phyloP scores from a whole-genome alignment of 2,113 vertebrate species.

The Pavo muticus region DNA sequence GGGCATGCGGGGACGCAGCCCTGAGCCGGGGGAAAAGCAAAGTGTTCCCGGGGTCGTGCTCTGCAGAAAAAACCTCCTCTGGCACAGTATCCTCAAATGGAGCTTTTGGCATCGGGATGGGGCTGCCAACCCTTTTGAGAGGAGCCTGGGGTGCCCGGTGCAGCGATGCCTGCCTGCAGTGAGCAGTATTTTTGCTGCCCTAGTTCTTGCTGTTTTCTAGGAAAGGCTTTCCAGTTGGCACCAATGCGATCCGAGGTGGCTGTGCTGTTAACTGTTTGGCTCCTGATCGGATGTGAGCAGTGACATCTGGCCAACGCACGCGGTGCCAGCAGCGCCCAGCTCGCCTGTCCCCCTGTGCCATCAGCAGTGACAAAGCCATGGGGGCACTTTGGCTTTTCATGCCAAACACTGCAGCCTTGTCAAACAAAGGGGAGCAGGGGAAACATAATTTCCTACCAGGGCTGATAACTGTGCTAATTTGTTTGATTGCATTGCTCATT shows the following conservation, averaged over 20 bases:
- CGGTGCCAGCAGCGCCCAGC: background rate
- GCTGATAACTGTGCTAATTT: background rate
- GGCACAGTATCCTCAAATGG: accelerated
- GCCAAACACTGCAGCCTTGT: background rate
- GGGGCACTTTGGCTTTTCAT: background rate
- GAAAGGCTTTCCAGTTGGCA: background rate
- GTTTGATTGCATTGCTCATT: background rate
- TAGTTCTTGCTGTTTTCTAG: background rate
- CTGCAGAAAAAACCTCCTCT: background rate
- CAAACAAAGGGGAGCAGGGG: background rate
- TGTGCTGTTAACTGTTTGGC: background rate
- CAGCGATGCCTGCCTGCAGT: accelerated
- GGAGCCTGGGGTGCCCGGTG: background rate
- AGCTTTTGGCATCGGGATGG: background rate
- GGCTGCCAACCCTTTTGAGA: background rate
- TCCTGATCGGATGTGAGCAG: background rate
- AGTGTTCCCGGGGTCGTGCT: background rate
- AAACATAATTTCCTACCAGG: background rate
- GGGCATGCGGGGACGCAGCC: background rate
- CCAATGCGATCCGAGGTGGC: background rate
- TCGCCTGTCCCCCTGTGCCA: background rate
- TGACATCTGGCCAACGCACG: background rate
- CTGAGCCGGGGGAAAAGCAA: background rate
- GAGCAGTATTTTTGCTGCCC: background rate
- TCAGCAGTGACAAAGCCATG: background rate